These are phyloP conservation scores for Pachyrhynchus sulphureomaculatus DNA, from an alignment of 1,140 invertebrate genomes.

Conservation along the genomic window DNA sequence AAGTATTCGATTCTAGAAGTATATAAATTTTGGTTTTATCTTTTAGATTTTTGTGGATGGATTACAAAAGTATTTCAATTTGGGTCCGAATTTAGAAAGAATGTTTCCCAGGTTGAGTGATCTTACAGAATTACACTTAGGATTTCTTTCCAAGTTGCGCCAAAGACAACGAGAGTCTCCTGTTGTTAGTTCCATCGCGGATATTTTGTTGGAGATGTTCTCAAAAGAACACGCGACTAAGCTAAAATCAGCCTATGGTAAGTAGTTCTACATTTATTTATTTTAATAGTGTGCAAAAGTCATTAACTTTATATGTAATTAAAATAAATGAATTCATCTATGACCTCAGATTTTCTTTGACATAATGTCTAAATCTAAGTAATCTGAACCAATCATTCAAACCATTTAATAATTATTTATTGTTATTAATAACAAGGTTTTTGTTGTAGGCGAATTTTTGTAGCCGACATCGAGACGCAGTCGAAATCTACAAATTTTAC, in stretches of 20 bases:
- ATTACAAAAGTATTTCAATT: conserved; percentile 73
- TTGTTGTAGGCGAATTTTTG: conserved; percentile 77
- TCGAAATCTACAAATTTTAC: conserved; percentile 78
- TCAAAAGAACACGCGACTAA: conserved; percentile 65
- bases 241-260: conserved; percentile 76
- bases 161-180: conserved; percentile 71
- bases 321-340: too few relatives aligned
- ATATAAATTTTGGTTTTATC: too few relatives aligned
- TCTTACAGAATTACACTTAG: conserved; percentile 83
- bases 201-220: conserved; percentile 84
- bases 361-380: too few relatives aligned
- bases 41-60: conserved; percentile 82
- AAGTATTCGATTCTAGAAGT: too few relatives aligned
- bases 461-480: conserved; percentile 79
- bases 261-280: conserved; percentile 26
- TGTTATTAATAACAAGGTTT: background rate
- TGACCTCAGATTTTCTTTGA: too few relatives aligned
- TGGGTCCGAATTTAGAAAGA: conserved; percentile 69
- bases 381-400: too few relatives aligned
- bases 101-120: conserved; percentile 88
- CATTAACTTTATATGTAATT: too few relatives aligned
- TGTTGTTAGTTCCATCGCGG: conserved; percentile 80
- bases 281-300: too few relatives aligned
- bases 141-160: conserved; percentile 75
- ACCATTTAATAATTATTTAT: conserved; percentile 4